These are phyloP conservation scores for Enteromius thamalakanensis DNA, from an alignment of 2,797 vertebrate genomes.

Conservation along the genomic window DNA sequence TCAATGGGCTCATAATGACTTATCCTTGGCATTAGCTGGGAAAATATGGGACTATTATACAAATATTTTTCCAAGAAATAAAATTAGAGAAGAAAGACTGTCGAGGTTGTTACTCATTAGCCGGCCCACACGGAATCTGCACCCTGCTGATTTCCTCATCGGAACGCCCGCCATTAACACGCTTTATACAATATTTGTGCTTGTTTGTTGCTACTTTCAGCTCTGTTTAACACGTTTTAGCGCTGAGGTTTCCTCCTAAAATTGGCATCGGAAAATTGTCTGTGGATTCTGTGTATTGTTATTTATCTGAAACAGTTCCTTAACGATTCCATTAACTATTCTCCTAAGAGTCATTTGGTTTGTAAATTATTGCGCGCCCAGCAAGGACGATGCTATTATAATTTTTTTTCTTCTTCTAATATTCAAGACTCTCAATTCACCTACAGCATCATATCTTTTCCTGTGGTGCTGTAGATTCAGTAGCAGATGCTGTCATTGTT, in stretches of 20 bases:
- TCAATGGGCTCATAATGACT: constrained; percentile 47
- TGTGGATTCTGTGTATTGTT: background rate
- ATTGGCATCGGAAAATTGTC: background rate
- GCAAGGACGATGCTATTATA: background rate
- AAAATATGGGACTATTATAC: constrained; percentile 44
- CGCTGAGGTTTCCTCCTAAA: background rate
- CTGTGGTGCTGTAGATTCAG: background rate
- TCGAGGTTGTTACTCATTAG: constrained; percentile 25
- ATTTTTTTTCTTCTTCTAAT: background rate
- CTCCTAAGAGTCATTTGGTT: constrained; percentile 10
- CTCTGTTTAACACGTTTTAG: background rate
- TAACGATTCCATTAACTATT: constrained; percentile 5
- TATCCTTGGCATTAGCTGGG: constrained; percentile 38
- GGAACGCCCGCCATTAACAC: background rate
- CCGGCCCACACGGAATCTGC: background rate
- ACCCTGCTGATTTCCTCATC: background rate
- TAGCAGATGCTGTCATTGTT: background rate
- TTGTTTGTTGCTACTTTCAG: background rate
- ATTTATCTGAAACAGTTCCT: background rate
- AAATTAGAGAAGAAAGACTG: constrained; percentile 20
- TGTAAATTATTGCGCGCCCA: constrained; percentile 8
- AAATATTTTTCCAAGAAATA: constrained; percentile 41
- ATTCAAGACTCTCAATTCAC: background rate
- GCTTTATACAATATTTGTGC: background rate
- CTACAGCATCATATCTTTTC: background rate